Evolutionary conservation across 2,113 vertebrate genomes (phyloP).

Genomic region (Phyllostomus hastatus): DNA sequence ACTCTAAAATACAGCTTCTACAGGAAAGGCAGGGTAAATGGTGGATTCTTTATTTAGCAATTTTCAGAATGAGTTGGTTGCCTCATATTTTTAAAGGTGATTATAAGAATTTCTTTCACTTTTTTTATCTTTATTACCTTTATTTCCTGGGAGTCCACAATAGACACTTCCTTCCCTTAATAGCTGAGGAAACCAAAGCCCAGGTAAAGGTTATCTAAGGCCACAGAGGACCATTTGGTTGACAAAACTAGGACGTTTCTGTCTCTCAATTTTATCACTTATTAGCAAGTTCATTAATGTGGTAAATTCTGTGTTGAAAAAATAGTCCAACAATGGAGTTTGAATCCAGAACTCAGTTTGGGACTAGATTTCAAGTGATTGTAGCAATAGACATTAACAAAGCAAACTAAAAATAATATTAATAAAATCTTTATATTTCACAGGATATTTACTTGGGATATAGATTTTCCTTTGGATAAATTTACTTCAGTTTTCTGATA

Average conservation of each 20-base stretch:
- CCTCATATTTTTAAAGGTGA: background rate
- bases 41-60: background rate
- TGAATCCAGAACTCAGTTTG: background rate
- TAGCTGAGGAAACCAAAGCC: background rate
- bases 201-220: background rate
- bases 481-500: constrained; percentile 74
- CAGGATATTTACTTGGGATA: constrained; percentile 41
- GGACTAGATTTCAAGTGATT: background rate
- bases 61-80: constrained; percentile 6
- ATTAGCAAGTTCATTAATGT: background rate
- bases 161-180: background rate
- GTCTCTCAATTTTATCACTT: background rate
- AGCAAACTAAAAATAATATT: constrained; percentile 46
- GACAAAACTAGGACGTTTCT: background rate
- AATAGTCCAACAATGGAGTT: background rate
- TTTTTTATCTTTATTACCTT: background rate
- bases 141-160: background rate
- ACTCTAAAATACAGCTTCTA: background rate
- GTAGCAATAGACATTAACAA: background rate
- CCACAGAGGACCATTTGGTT: background rate
- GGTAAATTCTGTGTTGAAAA: background rate
- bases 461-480: constrained; percentile 53
- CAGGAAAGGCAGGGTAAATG: background rate
- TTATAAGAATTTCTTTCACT: background rate
- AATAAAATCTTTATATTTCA: background rate